Evolutionary conservation across 2,888 invertebrate species (phyloP).

Genomic region (Tethea ocularis): DNA sequence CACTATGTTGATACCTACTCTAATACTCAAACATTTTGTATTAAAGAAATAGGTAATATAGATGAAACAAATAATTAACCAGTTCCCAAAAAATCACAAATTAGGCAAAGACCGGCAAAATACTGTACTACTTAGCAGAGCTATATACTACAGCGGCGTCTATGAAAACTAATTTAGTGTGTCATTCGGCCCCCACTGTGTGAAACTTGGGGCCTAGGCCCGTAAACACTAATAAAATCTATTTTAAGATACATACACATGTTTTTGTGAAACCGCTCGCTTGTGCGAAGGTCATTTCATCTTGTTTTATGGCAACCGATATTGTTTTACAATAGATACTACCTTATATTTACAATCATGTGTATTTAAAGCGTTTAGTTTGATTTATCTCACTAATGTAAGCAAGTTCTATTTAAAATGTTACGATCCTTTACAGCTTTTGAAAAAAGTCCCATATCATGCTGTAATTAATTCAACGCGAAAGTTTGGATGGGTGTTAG

Average conservation of each 20-base stretch:
- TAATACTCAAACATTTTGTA: too few relatives aligned
- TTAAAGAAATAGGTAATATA: too few relatives aligned
- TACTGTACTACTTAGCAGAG: background rate
- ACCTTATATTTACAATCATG: background rate
- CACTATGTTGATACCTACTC: too few relatives aligned
- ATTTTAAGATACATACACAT: conserved; percentile 20
- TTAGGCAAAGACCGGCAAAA: background rate
- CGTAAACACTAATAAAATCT: conserved; percentile 22
- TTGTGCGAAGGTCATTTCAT: conserved; percentile 23
- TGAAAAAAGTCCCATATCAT: too few relatives aligned
- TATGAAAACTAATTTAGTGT: conserved; percentile 3
- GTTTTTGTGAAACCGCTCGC: conserved; percentile 18
- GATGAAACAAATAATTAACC: background rate
- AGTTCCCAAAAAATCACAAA: background rate
- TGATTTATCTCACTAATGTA: background rate
- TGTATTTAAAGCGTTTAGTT: background rate
- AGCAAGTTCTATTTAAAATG: too few relatives aligned
- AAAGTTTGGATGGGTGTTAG: too few relatives aligned
- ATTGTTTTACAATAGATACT: conserved; percentile 8
- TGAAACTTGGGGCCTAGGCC: conserved; percentile 20
- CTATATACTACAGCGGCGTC: background rate
- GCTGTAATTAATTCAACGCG: too few relatives aligned
- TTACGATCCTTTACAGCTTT: too few relatives aligned
- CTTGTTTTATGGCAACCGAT: conserved; percentile 16
- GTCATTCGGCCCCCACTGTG: conserved; percentile 1